Evolutionary conservation across 2,888 invertebrate species (phyloP).

Genomic region (Lottia gigantea): DNA sequence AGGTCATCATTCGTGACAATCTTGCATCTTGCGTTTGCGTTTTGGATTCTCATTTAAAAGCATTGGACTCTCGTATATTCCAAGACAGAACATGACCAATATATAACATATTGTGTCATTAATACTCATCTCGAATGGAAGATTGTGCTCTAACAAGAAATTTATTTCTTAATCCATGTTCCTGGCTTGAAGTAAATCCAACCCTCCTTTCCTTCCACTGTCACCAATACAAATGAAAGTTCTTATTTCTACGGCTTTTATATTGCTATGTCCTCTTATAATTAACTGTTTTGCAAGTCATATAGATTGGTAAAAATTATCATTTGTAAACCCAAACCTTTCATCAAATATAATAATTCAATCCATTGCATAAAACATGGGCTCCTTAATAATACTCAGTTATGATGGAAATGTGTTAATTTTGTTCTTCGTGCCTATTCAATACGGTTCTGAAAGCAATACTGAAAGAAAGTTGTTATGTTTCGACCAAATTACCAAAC

Average conservation of each 20-base stretch:
- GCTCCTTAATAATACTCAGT: slow-evolving; percentile 2
- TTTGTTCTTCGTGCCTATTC: neutral
- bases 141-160: too few species aligned
- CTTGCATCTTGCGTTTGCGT: too few species aligned
- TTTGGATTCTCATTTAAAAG: too few species aligned
- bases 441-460: neutral
- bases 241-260: neutral
- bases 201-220: too few species aligned
- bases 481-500: slow-evolving; percentile 1
- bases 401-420: slow-evolving; percentile 9
- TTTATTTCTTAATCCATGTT: too few species aligned
- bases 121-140: too few species aligned
- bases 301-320: slow-evolving; percentile 6
- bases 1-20: too few species aligned
- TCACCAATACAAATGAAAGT: too few species aligned
- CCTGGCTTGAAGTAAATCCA: too few species aligned
- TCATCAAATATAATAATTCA: slow-evolving; percentile 11
- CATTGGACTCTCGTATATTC: too few species aligned
- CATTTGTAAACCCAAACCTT: slow-evolving; percentile 9
- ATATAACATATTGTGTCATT: too few species aligned
- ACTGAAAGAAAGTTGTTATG: slow-evolving; percentile 5
- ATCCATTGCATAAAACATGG: slow-evolving; percentile 8
- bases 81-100: too few species aligned
- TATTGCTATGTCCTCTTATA: neutral
- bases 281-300: slow-evolving; percentile 8